Evolutionary conservation across 2,797 vertebrate species (phyloP).

Genomic region (Babyrousa celebensis): DNA sequence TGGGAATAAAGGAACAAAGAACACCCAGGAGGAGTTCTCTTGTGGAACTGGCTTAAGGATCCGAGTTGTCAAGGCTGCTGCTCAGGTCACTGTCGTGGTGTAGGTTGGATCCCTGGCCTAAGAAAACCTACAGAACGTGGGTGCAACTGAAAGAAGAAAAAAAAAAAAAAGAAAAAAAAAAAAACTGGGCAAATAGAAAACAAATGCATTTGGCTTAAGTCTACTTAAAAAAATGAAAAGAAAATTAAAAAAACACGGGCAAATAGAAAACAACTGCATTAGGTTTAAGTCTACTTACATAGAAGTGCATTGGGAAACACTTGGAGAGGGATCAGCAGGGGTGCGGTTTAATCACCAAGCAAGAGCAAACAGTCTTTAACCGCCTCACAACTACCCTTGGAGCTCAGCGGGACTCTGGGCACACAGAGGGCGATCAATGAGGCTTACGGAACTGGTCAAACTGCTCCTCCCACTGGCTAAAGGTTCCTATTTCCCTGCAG

Average conservation of each 20-base stretch:
- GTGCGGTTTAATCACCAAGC: neutral
- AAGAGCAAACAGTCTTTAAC: neutral
- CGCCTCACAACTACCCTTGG: neutral
- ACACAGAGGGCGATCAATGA: neutral
- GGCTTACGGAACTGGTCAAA: neutral
- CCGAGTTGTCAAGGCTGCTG: too few relatives aligned
- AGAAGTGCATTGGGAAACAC: neutral
- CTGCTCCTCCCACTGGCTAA: neutral
- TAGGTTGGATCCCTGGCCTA: too few relatives aligned
- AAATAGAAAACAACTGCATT: neutral
- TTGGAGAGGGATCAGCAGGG: neutral
- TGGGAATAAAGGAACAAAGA: neutral
- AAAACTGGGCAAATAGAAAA: neutral
- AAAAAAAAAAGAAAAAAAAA: too few relatives aligned
- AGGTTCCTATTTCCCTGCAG: neutral
- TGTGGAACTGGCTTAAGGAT: too few relatives aligned
- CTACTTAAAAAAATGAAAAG: neutral
- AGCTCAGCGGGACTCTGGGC: neutral
- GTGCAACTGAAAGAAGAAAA: too few relatives aligned
- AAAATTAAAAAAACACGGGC: too few relatives aligned
- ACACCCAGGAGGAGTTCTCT: neutral
- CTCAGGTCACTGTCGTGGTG: too few relatives aligned
- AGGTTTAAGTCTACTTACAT: constrained; percentile 10
- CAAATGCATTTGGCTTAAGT: neutral
- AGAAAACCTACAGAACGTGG: too few relatives aligned